phyloP scores from a whole-genome alignment of 2,888 invertebrate species.

The Embidobia sp. region DNA sequence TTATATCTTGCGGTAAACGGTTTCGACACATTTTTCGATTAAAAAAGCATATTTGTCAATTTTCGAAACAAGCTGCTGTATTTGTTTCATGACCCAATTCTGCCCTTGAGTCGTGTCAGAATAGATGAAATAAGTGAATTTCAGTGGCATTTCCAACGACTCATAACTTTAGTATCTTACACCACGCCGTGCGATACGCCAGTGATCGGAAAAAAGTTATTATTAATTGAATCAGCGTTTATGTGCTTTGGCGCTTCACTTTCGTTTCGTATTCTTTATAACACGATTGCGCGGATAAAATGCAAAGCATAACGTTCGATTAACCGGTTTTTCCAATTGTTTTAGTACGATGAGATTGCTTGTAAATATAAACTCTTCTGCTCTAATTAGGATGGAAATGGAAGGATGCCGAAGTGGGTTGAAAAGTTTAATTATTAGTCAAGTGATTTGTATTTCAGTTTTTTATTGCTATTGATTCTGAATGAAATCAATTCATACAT shows the following conservation, averaged over 20 bases:
- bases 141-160: not conserved
- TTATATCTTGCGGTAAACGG: not conserved
- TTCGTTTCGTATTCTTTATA: not conserved
- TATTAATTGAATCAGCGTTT: conserved; percentile 9
- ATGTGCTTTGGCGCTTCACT: conserved; percentile 1
- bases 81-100: conserved; percentile 16
- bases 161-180: not conserved
- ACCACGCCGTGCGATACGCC: not conserved
- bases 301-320: too few relatives aligned
- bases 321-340: conserved; percentile 23
- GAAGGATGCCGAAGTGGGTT: not conserved
- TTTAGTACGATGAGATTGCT: conserved; percentile 13
- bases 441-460: too few relatives aligned
- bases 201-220: conserved; percentile 1
- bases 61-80: conserved; percentile 4
- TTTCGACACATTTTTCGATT: conserved; percentile 11
- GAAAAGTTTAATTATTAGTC: too few relatives aligned
- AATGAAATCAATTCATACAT: too few relatives aligned
- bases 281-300: not conserved
- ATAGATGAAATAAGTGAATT: conserved; percentile 4
- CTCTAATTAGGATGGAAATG: conserved; percentile 4
- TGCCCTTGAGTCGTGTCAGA: conserved; percentile 6
- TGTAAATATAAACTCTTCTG: conserved; percentile 19
- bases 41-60: conserved; percentile 8
- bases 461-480: too few relatives aligned